These are phyloP conservation scores for Telmatherina bonti DNA, from an alignment of 2,797 vertebrate genomes.

Conservation along the genomic window DNA sequence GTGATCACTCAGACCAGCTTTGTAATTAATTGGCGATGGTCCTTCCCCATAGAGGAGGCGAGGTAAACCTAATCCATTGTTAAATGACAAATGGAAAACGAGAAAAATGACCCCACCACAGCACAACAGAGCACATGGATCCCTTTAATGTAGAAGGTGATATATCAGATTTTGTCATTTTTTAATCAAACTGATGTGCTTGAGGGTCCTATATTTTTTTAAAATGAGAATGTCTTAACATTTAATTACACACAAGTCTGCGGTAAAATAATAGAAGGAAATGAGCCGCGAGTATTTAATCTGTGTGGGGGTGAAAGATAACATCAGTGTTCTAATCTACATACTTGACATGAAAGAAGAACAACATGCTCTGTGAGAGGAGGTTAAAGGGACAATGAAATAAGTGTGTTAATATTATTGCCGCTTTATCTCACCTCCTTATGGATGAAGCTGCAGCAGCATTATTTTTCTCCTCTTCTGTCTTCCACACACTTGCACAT, in stretches of 20 bases:
- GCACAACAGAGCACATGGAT: neutral
- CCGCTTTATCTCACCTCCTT: conserved; percentile 34
- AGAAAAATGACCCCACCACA: neutral
- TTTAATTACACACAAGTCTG: neutral
- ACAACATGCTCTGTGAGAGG: conserved; percentile 24
- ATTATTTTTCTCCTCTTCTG: conserved; percentile 13
- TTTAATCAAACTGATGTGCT: neutral
- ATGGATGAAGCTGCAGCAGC: conserved; percentile 19
- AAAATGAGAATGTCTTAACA: neutral
- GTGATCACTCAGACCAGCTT: neutral
- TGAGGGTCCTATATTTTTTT: neutral
- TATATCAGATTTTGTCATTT: neutral
- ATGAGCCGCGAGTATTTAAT: neutral
- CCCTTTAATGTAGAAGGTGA: neutral
- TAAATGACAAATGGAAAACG: neutral
- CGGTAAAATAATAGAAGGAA: conserved; percentile 4
- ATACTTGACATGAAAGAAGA: conserved; percentile 16
- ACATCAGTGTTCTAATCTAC: conserved; percentile 23
- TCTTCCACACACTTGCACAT: conserved; percentile 21
- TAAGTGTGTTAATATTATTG: conserved; percentile 32
- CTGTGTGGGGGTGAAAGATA: neutral
- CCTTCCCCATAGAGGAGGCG: neutral
- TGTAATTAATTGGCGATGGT: neutral
- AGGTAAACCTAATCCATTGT: neutral
- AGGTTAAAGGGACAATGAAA: conserved; percentile 48